Percentiles rank a stretch among this genome's conserved stretches.
Conservation (phyloP, 2,888 invertebrate species). For the Drosophila stalkeri region DNA sequence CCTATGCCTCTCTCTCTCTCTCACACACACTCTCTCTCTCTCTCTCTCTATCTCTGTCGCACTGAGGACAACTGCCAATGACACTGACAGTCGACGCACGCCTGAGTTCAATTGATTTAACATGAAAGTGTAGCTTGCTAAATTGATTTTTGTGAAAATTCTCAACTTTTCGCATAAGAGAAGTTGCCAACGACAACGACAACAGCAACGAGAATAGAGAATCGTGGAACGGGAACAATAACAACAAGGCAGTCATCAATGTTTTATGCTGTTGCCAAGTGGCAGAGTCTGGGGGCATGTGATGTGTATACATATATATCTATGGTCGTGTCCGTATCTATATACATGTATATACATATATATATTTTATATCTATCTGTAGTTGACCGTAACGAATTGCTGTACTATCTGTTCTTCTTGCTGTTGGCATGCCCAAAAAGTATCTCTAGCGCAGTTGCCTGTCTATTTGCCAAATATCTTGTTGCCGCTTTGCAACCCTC, state of each 20-base stretch:
- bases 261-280: slow-evolving; percentile 70
- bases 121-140: slow-evolving; percentile 78
- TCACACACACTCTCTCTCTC: background rate
- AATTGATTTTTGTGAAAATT: slow-evolving; percentile 76
- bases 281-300: slow-evolving; percentile 22
- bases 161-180: slow-evolving; percentile 51
- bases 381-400: slow-evolving; percentile 78
- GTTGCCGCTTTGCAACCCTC: slow-evolving; percentile 72
- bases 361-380: slow-evolving; percentile 57
- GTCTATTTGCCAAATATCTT: slow-evolving; percentile 58
- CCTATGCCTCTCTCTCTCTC: background rate
- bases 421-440: slow-evolving; percentile 54
- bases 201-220: background rate
- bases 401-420: slow-evolving; percentile 49
- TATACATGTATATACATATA: slow-evolving; percentile 33
- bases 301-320: slow-evolving; percentile 28
- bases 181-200: slow-evolving; percentile 40
- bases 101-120: slow-evolving; percentile 80
- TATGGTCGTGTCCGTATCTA: slow-evolving; percentile 25
- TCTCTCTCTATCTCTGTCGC: slow-evolving; percentile 2
- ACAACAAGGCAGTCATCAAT: slow-evolving; percentile 56
- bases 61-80: slow-evolving; percentile 29
- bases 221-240: slow-evolving; percentile 2
- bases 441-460: slow-evolving; percentile 51
- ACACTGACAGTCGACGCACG: slow-evolving; percentile 74